These are phyloP conservation scores for Prorops nasuta DNA, from an alignment of 1,140 invertebrate species.

Conservation along the genomic window DNA sequence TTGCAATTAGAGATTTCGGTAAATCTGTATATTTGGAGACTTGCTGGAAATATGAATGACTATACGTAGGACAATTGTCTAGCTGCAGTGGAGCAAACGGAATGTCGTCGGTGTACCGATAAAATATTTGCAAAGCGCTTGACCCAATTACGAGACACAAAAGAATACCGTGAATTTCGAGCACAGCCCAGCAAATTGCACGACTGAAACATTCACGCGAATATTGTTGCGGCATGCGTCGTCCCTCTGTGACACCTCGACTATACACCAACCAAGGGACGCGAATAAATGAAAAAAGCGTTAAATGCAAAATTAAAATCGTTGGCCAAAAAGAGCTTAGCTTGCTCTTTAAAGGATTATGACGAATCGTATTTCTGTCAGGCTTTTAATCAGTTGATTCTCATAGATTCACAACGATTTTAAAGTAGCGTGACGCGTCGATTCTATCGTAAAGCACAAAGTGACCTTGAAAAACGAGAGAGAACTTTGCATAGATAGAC, in stretches of 20 bases:
- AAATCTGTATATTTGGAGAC: too few species aligned
- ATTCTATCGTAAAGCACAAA: too few species aligned
- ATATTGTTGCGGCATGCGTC: not conserved
- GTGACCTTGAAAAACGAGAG: too few species aligned
- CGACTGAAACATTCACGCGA: conserved; percentile 24
- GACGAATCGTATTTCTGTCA: too few species aligned
- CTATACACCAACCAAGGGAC: not conserved
- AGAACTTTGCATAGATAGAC: too few species aligned
- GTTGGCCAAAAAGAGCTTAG: not conserved
- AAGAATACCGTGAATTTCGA: conserved; percentile 30
- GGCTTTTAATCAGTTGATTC: too few species aligned
- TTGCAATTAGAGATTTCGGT: too few species aligned
- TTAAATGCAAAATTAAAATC: not conserved
- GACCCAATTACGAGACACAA: conserved; percentile 28
- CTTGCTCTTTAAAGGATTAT: too few species aligned
- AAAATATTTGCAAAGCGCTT: conserved; percentile 37
- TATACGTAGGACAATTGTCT: too few species aligned
- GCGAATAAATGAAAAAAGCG: not conserved
- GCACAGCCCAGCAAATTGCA: conserved; percentile 21
- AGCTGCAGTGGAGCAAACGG: not conserved
- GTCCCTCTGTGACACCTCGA: not conserved
- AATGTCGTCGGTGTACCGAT: not conserved
- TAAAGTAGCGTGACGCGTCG: too few species aligned
- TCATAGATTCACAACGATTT: too few species aligned
- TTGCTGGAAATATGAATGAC: too few species aligned